Conservation (phyloP, 1,140 invertebrate species). For the Papilio helenus region DNA sequence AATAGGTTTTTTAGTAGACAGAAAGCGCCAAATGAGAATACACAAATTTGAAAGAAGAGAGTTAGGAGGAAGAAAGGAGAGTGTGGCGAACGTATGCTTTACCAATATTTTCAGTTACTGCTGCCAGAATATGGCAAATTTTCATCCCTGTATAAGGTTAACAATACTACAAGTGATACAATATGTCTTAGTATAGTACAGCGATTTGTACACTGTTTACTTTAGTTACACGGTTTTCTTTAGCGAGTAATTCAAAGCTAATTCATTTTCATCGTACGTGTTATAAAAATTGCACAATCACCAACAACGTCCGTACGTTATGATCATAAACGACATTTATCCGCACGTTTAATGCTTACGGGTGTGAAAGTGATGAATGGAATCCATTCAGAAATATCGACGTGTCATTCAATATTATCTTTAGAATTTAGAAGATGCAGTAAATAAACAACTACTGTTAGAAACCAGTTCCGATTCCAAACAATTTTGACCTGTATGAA, state of each 20-base stretch:
- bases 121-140: too few relatives aligned
- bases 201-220: not conserved
- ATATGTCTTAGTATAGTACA: too few relatives aligned
- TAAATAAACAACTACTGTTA: slow-evolving; percentile 20
- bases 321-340: not conserved
- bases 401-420: not conserved
- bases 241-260: not conserved
- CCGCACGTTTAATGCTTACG: not conserved
- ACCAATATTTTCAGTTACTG: too few relatives aligned
- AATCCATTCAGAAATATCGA: not conserved
- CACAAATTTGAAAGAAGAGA: too few relatives aligned
- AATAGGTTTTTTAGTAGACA: too few relatives aligned
- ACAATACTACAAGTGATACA: too few relatives aligned
- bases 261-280: not conserved
- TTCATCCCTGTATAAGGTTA: too few relatives aligned
- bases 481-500: slow-evolving; percentile 12
- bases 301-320: not conserved
- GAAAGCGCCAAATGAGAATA: too few relatives aligned
- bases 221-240: not conserved
- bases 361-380: not conserved
- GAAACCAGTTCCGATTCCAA: slow-evolving; percentile 7
- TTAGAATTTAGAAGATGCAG: not conserved
- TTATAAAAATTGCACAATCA: not conserved
- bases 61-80: too few relatives aligned
- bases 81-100: too few relatives aligned